Percentiles rank a stretch among this genome's conserved stretches.
phyloP scores from a whole-genome alignment of 2,113 vertebrate genomes.

The Rissa tridactyla region DNA sequence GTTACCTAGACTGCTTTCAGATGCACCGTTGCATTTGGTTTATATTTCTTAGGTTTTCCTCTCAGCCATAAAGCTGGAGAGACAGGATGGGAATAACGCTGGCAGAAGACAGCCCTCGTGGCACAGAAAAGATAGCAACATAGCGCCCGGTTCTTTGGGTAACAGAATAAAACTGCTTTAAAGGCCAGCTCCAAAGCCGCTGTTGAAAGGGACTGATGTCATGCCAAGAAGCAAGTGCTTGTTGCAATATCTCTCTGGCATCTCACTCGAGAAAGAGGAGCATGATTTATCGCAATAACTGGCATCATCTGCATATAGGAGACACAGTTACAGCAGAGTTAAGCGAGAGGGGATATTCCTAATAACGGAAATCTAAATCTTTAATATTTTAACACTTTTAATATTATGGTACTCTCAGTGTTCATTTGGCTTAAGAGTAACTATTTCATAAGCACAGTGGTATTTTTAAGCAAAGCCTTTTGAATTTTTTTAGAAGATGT shows the following conservation, averaged over 20 bases:
- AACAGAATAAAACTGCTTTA: neutral
- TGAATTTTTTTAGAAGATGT: neutral
- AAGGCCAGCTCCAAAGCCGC: neutral
- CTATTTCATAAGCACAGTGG: neutral
- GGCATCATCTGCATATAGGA: neutral
- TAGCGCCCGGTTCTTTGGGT: neutral
- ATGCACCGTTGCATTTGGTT: neutral
- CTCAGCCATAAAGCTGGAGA: neutral
- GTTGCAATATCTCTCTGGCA: neutral
- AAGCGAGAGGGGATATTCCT: neutral
- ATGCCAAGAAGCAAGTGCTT: neutral
- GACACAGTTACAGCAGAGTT: neutral
- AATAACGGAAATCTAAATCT: neutral
- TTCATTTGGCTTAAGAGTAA: neutral
- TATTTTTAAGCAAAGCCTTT: constrained; percentile 20
- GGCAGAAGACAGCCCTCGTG: neutral
- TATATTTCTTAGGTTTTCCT: neutral
- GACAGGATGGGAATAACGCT: neutral
- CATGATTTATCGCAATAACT: neutral
- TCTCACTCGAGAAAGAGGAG: neutral
- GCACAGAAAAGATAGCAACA: neutral
- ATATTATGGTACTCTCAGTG: neutral
- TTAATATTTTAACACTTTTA: neutral
- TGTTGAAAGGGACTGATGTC: neutral
- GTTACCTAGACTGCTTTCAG: constrained; percentile 23